A percentile compares a stretch with the other conserved stretches of the same genome.
These are phyloP conservation scores for Sapajus apella DNA, from an alignment of 2,113 vertebrate genomes.

Conservation along the genomic window DNA sequence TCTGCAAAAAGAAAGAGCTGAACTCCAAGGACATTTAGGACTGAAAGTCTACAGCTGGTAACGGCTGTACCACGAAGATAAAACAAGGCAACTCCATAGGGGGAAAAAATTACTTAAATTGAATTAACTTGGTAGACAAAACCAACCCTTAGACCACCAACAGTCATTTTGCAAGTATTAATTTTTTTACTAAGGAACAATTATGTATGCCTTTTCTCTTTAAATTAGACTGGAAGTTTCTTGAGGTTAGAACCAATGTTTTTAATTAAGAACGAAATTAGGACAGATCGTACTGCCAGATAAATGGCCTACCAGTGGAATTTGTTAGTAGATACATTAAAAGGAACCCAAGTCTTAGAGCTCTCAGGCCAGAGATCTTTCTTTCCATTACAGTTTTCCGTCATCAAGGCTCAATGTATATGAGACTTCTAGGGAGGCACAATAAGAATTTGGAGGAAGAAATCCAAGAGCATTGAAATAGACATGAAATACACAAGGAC, in stretches of 20 bases:
- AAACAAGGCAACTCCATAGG: not conserved
- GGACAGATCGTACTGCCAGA: not conserved
- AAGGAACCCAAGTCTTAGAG: not conserved
- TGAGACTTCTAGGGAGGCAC: not conserved
- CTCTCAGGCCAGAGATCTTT: not conserved
- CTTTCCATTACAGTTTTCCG: not conserved
- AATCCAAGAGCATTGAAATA: not conserved
- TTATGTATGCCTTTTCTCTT: slow-evolving; percentile 11
- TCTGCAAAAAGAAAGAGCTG: not conserved
- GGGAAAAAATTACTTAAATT: not conserved
- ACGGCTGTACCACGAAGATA: not conserved
- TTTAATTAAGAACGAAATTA: slow-evolving; percentile 43
- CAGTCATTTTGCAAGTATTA: slow-evolving; percentile 31
- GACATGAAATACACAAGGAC: not conserved
- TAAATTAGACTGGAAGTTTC: slow-evolving; percentile 42
- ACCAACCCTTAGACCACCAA: not conserved
- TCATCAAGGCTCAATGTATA: not conserved
- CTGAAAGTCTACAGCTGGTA: not conserved
- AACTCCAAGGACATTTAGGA: not conserved
- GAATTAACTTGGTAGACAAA: not conserved
- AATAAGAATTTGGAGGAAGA: not conserved
- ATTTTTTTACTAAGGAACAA: slow-evolving; percentile 53
- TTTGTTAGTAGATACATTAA: not conserved
- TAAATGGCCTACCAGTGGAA: not conserved
- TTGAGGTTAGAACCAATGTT: slow-evolving; percentile 27